These are phyloP conservation scores for Meteorus sp. DNA, from an alignment of 1,140 invertebrate genomes.

Conservation along the genomic window DNA sequence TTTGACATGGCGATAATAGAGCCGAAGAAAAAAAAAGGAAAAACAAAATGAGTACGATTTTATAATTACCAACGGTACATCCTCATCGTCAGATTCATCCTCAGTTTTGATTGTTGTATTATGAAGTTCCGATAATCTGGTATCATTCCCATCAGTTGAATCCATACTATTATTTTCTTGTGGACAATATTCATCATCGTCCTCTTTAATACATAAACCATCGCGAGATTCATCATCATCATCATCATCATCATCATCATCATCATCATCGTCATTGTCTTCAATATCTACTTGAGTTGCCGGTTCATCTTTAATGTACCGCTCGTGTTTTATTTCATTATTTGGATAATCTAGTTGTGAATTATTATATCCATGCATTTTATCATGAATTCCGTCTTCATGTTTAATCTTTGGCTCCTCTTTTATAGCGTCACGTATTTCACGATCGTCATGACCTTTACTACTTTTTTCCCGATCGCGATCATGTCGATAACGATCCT, in stretches of 20 bases:
- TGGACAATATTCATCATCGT: conserved; percentile 43
- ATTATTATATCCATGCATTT: conserved; percentile 24
- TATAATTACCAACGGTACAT: conserved; percentile 70
- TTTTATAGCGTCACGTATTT: conserved; percentile 48
- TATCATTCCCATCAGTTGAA: conserved; percentile 51
- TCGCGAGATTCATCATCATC: conserved; percentile 57
- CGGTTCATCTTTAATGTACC: conserved; percentile 50
- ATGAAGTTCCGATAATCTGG: conserved; percentile 54
- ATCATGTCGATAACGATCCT: conserved; percentile 53
- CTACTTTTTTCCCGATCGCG: conserved; percentile 47
- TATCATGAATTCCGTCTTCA: conserved; percentile 36
- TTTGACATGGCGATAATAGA: conserved; percentile 1
- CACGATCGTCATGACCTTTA: conserved; percentile 43
- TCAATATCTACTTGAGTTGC: conserved; percentile 38
- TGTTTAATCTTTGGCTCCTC: conserved; percentile 40
- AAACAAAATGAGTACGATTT: conserved; percentile 5
- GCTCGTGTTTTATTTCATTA: conserved; percentile 28
- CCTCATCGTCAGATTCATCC: conserved; percentile 73
- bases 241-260: conserved; percentile 59
- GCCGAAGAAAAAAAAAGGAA: conserved; percentile 17
- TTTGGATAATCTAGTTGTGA: conserved; percentile 16
- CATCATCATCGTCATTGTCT: conserved; percentile 35
- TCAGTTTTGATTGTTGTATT: conserved; percentile 56
- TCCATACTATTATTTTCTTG: conserved; percentile 46
- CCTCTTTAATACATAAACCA: conserved; percentile 54